Evolutionary conservation across 2,113 vertebrate genomes (phyloP), one percentile per base, ranked within the genome.

Genomic region (Thermophis baileyi): DNA sequence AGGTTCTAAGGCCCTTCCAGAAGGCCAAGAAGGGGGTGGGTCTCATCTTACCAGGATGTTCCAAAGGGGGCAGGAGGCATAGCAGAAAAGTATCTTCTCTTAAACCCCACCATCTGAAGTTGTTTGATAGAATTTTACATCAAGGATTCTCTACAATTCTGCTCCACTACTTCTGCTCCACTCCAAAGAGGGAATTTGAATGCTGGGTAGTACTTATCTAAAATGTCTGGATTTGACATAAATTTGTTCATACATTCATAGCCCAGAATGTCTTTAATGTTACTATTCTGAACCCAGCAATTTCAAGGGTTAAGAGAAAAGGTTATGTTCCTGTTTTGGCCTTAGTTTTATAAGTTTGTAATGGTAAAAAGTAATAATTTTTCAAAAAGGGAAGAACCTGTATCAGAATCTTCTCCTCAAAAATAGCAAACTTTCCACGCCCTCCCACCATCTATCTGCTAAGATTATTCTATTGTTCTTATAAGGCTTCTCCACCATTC

Each of bases 401-500:
- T 81, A 90, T 90, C 50, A 91, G 89, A 92, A 69, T 46, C 94
- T 88, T 95, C 92, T 95, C 91, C 96, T 95, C 91, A 93, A 96
- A 96, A 96, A 95, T 95, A 96, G 93, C 91, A 91, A 94, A 93
- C 90, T 90, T 92, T 92, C 95, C 46, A 46, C 1, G 27, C 89
- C 94, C 30, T 2, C 11, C 18, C 20, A 8, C 86, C 46, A 85
- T 60, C 50, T 53, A 49, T 60, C 92, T 89, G 4, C n/a, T 54
- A 87, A 95, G 95, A 88, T 94, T 96, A 96, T 92, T 95, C 94
- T 89, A 25, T 96, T 96, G 94, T 95, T 96, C 93, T 96, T 95
- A 55, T 44, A 87, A 35, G 11, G 49, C 93, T 93, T 91, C 92
- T 4, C 0, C 47, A 90, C 92, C 47, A 87, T 96, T 94, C 95